Evolutionary conservation across 2,888 invertebrate genomes (phyloP).

Genomic region (Pseudolycoriella hygida): DNA sequence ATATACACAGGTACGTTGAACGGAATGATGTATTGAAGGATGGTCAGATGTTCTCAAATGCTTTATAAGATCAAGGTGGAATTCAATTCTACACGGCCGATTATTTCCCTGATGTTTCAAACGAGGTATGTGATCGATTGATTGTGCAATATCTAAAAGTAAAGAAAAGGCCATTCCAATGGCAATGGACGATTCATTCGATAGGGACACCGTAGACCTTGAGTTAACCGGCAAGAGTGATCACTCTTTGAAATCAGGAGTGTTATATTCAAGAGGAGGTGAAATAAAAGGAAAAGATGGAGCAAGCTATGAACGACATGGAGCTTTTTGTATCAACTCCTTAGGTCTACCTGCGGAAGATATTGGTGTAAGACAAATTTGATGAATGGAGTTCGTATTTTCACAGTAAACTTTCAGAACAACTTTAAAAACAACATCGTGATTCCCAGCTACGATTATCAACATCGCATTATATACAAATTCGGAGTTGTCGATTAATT

Average conservation of each 20-base stretch:
- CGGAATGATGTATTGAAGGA: conserved; percentile 81
- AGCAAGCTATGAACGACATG: conserved; percentile 50
- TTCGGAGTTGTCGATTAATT: conserved; percentile 25
- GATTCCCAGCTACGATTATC: conserved; percentile 52
- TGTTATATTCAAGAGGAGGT: too few relatives aligned
- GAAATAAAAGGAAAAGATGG: conserved; percentile 44
- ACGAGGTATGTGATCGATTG: too few relatives aligned
- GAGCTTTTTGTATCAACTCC: conserved; percentile 75
- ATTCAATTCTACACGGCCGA: too few relatives aligned
- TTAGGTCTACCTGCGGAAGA: conserved; percentile 86
- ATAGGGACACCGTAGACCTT: too few relatives aligned
- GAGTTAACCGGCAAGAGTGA: too few relatives aligned
- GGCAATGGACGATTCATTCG: too few relatives aligned
- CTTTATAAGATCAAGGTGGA: not conserved
- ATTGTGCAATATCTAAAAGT: too few relatives aligned
- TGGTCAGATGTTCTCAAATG: conserved; percentile 67
- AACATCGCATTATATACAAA: conserved; percentile 54
- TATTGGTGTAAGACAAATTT: conserved; percentile 44
- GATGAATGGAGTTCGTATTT: too few relatives aligned
- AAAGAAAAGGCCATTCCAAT: too few relatives aligned
- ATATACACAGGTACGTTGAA: conserved; percentile 77
- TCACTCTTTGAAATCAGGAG: too few relatives aligned
- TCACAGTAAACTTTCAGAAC: not conserved
- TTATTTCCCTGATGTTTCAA: too few relatives aligned
- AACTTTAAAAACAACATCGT: conserved; percentile 31